Evolutionary conservation across 2,113 vertebrate genomes (phyloP).

Genomic region (Scomber japonicus): DNA sequence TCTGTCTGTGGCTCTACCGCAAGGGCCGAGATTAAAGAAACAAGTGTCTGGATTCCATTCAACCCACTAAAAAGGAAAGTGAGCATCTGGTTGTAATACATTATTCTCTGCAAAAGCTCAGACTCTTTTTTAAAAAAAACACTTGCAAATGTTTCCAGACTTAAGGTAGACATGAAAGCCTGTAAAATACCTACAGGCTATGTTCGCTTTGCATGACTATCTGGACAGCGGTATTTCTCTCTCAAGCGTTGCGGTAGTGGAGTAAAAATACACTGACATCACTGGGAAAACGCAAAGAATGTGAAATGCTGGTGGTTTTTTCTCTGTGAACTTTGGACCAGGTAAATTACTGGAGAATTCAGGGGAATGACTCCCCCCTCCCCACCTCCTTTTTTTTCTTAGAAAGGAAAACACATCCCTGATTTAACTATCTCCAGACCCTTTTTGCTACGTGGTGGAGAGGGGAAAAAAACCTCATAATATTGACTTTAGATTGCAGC

Average conservation of each 20-base stretch:
- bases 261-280: constrained; percentile 49
- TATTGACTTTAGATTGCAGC: constrained; percentile 39
- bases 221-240: constrained; percentile 31
- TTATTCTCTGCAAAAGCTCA: constrained; percentile 51
- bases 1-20: constrained; percentile 9
- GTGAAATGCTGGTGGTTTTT: constrained; percentile 22
- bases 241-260: constrained; percentile 15
- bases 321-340: constrained; percentile 66
- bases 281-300: constrained; percentile 61
- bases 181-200: constrained; percentile 41
- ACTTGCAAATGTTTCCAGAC: constrained; percentile 66
- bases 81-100: constrained; percentile 74
- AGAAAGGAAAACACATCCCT: constrained; percentile 50
- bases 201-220: constrained; percentile 49
- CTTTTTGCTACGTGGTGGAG: constrained; percentile 14
- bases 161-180: constrained; percentile 53
- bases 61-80: neutral
- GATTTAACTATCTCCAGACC: constrained; percentile 62
- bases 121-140: constrained; percentile 44
- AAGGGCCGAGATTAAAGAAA: constrained; percentile 48
- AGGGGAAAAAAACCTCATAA: constrained; percentile 7
- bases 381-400: constrained; percentile 7
- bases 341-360: constrained; percentile 68
- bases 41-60: constrained; percentile 68
- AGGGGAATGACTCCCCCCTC: neutral